These are phyloP conservation scores for Vidua macroura DNA, from an alignment of 2,113 vertebrate species.

Conservation along the genomic window DNA sequence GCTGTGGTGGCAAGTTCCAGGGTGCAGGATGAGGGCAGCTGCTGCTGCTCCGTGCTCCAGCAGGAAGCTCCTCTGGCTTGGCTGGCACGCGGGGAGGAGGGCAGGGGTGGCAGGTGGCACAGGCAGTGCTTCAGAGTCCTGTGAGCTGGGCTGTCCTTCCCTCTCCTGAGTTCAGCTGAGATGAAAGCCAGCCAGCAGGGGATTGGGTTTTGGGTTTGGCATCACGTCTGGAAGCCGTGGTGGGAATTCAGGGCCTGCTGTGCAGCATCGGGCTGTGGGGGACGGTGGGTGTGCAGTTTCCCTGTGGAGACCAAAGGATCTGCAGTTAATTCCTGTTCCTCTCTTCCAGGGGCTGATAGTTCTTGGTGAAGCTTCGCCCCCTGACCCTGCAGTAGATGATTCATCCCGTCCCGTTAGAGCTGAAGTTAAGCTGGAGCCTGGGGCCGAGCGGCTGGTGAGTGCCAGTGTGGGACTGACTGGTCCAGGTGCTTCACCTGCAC, in stretches of 20 bases:
- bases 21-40: background rate
- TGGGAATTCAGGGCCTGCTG: background rate
- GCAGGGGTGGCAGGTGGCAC: background rate
- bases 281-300: background rate
- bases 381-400: slow-evolving; percentile 68
- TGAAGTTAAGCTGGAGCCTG: slow-evolving; percentile 77
- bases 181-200: background rate
- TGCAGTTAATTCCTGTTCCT: background rate
- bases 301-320: background rate
- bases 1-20: background rate
- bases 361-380: slow-evolving; percentile 79
- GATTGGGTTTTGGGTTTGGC: background rate
- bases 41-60: background rate
- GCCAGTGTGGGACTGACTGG: background rate
- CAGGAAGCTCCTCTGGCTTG: background rate
- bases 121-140: background rate
- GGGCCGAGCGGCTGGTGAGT: slow-evolving; percentile 75
- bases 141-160: background rate
- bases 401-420: slow-evolving; percentile 50
- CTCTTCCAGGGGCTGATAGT: slow-evolving; percentile 85
- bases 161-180: background rate
- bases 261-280: background rate
- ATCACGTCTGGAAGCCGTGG: background rate
- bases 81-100: background rate
- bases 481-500: fast-evolving